phyloP scores from a whole-genome alignment of 2,888 invertebrate species.

The Tryphoninae sp. region DNA sequence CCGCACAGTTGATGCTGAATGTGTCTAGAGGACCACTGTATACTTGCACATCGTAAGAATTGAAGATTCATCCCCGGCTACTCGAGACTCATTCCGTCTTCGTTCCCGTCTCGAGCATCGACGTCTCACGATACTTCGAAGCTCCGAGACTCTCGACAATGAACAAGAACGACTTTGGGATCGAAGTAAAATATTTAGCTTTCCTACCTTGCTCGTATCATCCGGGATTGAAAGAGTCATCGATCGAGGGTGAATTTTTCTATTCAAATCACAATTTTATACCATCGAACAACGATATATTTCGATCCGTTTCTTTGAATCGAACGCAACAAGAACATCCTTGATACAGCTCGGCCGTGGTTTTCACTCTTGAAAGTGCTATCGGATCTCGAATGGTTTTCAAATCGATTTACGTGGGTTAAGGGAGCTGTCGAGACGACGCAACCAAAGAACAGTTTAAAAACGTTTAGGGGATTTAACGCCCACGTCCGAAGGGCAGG shows the following conservation, averaged over 20 bases:
- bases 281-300: neutral
- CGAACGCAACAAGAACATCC: neutral
- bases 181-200: slow-evolving; percentile 53
- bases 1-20: slow-evolving; percentile 52
- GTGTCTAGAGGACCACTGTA: slow-evolving; percentile 65
- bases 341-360: neutral
- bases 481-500: neutral
- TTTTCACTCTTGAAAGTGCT: neutral
- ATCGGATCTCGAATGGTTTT: slow-evolving; percentile 51
- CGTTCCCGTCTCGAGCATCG: slow-evolving; percentile 69
- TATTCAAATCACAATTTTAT: slow-evolving; percentile 15
- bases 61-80: slow-evolving; percentile 79
- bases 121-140: slow-evolving; percentile 68
- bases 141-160: slow-evolving; percentile 31
- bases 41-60: slow-evolving; percentile 67
- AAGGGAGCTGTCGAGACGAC: slow-evolving; percentile 9
- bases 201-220: slow-evolving; percentile 7
- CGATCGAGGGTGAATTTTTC: slow-evolving; percentile 15
- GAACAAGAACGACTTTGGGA: slow-evolving; percentile 7
- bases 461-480: slow-evolving; percentile 43
- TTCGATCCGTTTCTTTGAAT: neutral
- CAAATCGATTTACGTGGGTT: slow-evolving; percentile 47
- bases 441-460: slow-evolving; percentile 10
- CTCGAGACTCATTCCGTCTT: slow-evolving; percentile 68
- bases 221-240: slow-evolving; percentile 9